Base-by-base conservation (phyloP, 1,140 invertebrate species). In the Zophobas morio region DNA sequence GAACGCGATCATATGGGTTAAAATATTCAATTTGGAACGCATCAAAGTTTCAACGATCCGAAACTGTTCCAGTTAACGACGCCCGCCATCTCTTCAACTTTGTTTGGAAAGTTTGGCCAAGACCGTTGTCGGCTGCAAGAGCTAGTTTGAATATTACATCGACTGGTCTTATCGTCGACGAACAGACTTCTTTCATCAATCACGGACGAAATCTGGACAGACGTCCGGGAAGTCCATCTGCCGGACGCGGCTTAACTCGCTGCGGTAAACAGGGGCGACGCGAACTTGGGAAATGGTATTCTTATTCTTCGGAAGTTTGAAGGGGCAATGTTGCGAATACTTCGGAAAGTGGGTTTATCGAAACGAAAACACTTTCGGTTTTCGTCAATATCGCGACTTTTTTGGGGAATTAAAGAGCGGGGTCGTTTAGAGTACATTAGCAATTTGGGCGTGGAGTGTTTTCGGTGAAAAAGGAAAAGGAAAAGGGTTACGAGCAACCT, bases 111-210 rank as follows among this genome's bases (percentile, higher is more conserved):
- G 60, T 66, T 66, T 66, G 60, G 60, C 8, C 42, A 66, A 66
- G 60, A 66, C 60, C 60, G 60, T 66, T 66, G 60, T 66, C 60
- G 37, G 60, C 40, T 66, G 60, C 60, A 66, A 66, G 60, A 66
- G 60, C 60, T 39, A 66, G 37, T 66, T 66, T 66, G 60, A 66
- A 66, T 66, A 66, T 66, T 66, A 66, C 60, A 72, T 72, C 70
- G 37, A 53, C 70, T 53, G 49, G 49, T 73, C 71, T 73, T 73
- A 73, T 73, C 71, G 34, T 36, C 1, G 35, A 39, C 71, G 71
- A 54, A 73, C 71, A 73, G 49, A 73, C 71, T 73, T 73, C 71
- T 73, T 73, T 73, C 71, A 73, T 73, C 71, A 73, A 73, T 73
- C 71, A 73, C 39, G 40, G 36, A 8, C 35, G 49, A 2, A 66